Percentiles rank a stretch among this genome's conserved stretches.
These are phyloP conservation scores for Zaprionus davidi DNA, from an alignment of 1,140 invertebrate genomes.

Conservation along the genomic window DNA sequence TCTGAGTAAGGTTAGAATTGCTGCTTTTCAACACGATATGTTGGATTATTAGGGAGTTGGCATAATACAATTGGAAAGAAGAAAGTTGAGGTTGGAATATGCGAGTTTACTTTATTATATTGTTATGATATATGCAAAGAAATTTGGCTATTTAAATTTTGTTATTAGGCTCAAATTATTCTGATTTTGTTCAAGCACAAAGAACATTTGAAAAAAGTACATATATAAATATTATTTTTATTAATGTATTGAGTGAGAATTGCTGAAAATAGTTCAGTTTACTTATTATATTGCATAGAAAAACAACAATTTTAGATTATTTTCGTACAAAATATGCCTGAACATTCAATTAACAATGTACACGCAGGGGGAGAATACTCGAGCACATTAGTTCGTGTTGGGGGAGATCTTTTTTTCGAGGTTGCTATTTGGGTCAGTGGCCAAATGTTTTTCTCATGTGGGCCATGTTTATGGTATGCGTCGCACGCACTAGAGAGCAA, in stretches of 20 bases:
- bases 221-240: background rate
- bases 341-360: background rate
- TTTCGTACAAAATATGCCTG: background rate
- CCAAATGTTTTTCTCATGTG: conserved; percentile 8
- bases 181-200: background rate
- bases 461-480: conserved; percentile 28
- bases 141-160: too few relatives aligned
- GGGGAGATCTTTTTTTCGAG: background rate
- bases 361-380: background rate
- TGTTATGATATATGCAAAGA: too few relatives aligned
- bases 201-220: background rate
- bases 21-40: too few relatives aligned
- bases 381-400: background rate
- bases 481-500: conserved; percentile 15
- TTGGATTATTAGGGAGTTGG: too few relatives aligned
- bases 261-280: background rate
- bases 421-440: conserved; percentile 6
- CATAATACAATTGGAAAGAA: too few relatives aligned
- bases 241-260: background rate
- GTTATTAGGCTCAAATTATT: background rate
- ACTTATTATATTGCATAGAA: background rate
- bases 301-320: background rate
- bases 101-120: too few relatives aligned
- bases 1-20: too few relatives aligned
- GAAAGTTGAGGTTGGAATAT: too few relatives aligned